Conservation (phyloP, 1,140 invertebrate species). For the Globodera ellingtonae region DNA sequence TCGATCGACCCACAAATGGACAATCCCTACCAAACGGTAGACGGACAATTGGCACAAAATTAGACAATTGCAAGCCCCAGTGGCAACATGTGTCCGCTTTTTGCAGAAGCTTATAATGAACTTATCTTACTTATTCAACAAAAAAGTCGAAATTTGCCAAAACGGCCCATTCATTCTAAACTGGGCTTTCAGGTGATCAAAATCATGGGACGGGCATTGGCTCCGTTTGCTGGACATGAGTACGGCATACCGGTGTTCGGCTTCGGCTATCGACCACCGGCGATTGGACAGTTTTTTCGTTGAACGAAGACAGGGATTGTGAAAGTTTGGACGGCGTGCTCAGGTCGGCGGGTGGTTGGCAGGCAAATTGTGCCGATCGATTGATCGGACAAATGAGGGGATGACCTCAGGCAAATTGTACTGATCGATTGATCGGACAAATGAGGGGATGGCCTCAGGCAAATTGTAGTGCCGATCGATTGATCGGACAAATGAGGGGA, state of each 20-base stretch:
- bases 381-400: too few species aligned
- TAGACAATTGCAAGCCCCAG: background rate
- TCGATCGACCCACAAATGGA: conserved; percentile 63
- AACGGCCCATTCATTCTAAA: too few species aligned
- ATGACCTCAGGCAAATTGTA: too few species aligned
- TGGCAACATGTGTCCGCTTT: too few species aligned
- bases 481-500: conserved; percentile 34
- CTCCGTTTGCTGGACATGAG: conserved; percentile 67
- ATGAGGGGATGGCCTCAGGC: too few species aligned
- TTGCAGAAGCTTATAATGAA: too few species aligned
- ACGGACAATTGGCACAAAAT: background rate
- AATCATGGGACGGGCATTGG: conserved; percentile 68
- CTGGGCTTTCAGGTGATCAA: conserved; percentile 50
- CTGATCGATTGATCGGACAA: too few species aligned
- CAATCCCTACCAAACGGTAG: conserved; percentile 63
- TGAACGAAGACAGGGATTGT: conserved; percentile 64
- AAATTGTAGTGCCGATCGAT: too few species aligned
- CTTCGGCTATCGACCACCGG: conserved; percentile 68
- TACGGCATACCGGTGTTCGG: conserved; percentile 68
- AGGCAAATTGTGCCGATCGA: too few species aligned
- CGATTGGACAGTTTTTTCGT: conserved; percentile 67
- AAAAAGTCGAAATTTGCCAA: too few species aligned
- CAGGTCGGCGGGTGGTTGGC: conserved; percentile 36
- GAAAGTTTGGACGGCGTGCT: conserved; percentile 68
- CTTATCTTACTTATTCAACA: too few species aligned